Conservation (phyloP, 2,113 vertebrate genomes). For the Neogobius melanostomus region DNA sequence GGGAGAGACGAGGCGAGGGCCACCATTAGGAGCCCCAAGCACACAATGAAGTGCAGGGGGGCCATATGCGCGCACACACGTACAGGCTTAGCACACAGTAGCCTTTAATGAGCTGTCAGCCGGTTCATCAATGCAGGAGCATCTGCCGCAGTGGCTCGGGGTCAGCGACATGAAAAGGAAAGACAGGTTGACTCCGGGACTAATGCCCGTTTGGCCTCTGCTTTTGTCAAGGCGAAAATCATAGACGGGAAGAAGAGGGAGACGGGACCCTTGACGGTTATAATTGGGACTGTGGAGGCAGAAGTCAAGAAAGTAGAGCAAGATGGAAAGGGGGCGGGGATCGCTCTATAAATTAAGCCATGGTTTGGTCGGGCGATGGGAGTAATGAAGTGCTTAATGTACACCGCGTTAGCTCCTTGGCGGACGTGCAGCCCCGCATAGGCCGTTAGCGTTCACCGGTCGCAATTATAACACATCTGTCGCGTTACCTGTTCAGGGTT, state of each 20-base stretch:
- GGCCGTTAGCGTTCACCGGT: too few relatives aligned
- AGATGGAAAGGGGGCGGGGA: background rate
- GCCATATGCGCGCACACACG: background rate
- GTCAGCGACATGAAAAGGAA: slow-evolving; percentile 45
- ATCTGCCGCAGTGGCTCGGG: slow-evolving; percentile 26
- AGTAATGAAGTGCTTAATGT: too few relatives aligned
- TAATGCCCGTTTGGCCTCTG: slow-evolving; percentile 40
- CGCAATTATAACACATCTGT: too few relatives aligned
- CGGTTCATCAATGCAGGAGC: slow-evolving; percentile 25
- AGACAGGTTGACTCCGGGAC: slow-evolving; percentile 36
- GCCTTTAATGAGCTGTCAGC: slow-evolving; percentile 55
- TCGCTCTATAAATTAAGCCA: too few relatives aligned
- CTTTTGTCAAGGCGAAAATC: slow-evolving; percentile 2
- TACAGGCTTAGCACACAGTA: background rate
- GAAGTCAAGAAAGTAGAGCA: background rate
- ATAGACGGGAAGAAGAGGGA: background rate
- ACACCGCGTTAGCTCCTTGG: too few relatives aligned
- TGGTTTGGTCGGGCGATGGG: too few relatives aligned
- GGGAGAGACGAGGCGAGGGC: slow-evolving; percentile 14
- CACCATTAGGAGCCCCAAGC: slow-evolving; percentile 40
- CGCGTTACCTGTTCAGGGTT: too few relatives aligned
- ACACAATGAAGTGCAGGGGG: background rate
- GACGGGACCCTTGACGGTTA: background rate
- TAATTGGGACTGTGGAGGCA: background rate
- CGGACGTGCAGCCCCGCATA: too few relatives aligned